Base-by-base conservation (phyloP, 2,888 invertebrate species). In the Drosophila diplacantha region DNA sequence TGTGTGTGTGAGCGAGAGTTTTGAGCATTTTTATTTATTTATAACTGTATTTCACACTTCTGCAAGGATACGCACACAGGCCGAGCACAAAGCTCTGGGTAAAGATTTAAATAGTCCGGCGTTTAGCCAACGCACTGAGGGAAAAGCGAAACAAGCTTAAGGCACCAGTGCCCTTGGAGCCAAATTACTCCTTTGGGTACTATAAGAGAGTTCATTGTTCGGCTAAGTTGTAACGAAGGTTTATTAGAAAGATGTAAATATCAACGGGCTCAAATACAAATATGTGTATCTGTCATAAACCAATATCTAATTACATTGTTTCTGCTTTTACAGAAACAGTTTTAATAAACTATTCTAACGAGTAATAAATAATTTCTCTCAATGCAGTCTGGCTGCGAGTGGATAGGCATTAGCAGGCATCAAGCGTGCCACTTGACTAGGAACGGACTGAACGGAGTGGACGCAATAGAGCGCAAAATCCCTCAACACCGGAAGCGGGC, bases 11-110 rank as follows among this genome's bases (percentile, higher is more conserved):
- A 32, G 39, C n/a, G 41, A 54, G 38, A 54, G 22, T 37, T 61
- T 50, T 62, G 53, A 54, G 65, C 49, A 64, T 67, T 53, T 50
- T 77, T 71, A 71, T 77, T 77, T 78, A 78, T 78, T 78, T 78
- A 78, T 75, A 78, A 66, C 68, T 60, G 62, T 70, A 58, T 62
- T 70, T 80, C 56, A 67, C 61, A 51, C 49, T 38, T 52, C 37
- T 38, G 41, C 50, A 46, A 57, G 51, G 50, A 54, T 50, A 29
- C 18, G 41, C 61, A 47, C 37, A 44, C 41, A 43, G 46, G 35
- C 47, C 39, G 37, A 43, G 38, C 22, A 44, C 38, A 68, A 57
- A 67, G 67, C 67, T 65, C 49, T 49, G 44, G 65, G 49, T 61
- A 58, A 44, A 50, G 63, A 47, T 47, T 50, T 56, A 56, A 53